phyloP scores from a whole-genome alignment of 2,797 vertebrate genomes.

The Oreochromis mossambicus region DNA sequence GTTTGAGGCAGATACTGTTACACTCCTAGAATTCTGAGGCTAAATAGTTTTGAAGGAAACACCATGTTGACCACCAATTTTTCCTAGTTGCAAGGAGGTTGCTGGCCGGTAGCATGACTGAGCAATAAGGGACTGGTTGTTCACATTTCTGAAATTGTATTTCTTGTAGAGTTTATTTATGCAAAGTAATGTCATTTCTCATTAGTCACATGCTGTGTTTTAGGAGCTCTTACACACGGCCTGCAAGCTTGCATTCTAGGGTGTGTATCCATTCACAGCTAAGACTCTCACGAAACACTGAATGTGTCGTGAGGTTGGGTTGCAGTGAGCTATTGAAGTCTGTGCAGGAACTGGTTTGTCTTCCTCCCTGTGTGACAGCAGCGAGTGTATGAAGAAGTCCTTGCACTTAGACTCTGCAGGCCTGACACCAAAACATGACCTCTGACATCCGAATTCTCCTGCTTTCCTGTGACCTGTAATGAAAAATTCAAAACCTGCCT shows the following conservation, averaged over 20 bases:
- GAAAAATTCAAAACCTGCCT: conserved; percentile 27
- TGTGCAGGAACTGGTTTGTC: background rate
- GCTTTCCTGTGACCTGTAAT: conserved; percentile 38
- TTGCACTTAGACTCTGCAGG: conserved; percentile 34
- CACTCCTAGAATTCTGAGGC: background rate
- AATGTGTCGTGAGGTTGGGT: background rate
- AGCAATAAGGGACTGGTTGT: background rate
- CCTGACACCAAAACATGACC: conserved; percentile 52
- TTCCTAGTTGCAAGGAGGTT: background rate
- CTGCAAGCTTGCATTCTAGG: background rate
- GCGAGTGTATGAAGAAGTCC: conserved; percentile 21
- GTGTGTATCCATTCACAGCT: background rate
- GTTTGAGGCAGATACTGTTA: background rate
- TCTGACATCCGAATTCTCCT: conserved; percentile 12
- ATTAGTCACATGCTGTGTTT: background rate
- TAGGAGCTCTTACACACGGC: background rate
- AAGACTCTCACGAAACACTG: background rate
- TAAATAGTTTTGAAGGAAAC: background rate
- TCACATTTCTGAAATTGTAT: background rate
- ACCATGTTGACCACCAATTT: background rate
- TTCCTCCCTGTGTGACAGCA: background rate
- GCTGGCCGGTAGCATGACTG: background rate
- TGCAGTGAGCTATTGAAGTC: conserved; percentile 16
- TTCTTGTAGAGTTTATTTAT: background rate
- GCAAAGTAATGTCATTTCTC: background rate